A percentile compares a stretch with the other conserved stretches of the same genome.
These are phyloP conservation scores for Electrona antarctica DNA, from an alignment of 2,113 vertebrate species.

Conservation along the genomic window DNA sequence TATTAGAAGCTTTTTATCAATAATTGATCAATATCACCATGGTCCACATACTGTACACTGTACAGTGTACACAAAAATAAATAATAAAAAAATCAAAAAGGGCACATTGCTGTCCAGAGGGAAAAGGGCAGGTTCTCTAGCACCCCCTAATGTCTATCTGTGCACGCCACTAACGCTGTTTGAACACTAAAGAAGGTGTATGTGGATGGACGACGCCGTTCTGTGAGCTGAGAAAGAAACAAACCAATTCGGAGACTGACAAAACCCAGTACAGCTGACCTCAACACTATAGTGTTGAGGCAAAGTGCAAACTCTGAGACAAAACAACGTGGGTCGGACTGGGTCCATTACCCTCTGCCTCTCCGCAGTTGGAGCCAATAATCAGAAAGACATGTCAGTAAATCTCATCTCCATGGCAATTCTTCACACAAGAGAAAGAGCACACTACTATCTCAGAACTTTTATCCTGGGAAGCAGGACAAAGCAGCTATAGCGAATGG, in stretches of 20 bases:
- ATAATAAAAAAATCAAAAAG: too few relatives aligned
- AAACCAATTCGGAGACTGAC: slow-evolving; percentile 32
- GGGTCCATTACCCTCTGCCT: not conserved
- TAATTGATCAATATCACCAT: too few relatives aligned
- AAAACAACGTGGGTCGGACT: slow-evolving; percentile 34
- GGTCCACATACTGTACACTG: too few relatives aligned
- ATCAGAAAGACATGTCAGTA: slow-evolving; percentile 70
- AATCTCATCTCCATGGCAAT: slow-evolving; percentile 70
- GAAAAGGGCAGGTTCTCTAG: too few relatives aligned
- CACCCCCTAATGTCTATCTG: too few relatives aligned
- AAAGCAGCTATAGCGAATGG: slow-evolving; percentile 50
- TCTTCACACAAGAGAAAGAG: slow-evolving; percentile 57
- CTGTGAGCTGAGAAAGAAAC: slow-evolving; percentile 40
- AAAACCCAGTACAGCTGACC: slow-evolving; percentile 32
- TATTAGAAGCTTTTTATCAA: too few relatives aligned
- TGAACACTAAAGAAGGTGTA: too few relatives aligned
- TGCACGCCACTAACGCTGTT: too few relatives aligned
- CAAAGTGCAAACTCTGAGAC: slow-evolving; percentile 19
- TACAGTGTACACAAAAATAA: too few relatives aligned
- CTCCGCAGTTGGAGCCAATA: slow-evolving; percentile 56
- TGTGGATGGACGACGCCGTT: slow-evolving; percentile 5
- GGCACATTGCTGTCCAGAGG: too few relatives aligned
- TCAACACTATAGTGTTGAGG: too few relatives aligned
- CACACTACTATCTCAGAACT: slow-evolving; percentile 33
- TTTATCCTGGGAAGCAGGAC: slow-evolving; percentile 54